Conservation (phyloP, 2,888 invertebrate species). For the Drosophila recens region DNA sequence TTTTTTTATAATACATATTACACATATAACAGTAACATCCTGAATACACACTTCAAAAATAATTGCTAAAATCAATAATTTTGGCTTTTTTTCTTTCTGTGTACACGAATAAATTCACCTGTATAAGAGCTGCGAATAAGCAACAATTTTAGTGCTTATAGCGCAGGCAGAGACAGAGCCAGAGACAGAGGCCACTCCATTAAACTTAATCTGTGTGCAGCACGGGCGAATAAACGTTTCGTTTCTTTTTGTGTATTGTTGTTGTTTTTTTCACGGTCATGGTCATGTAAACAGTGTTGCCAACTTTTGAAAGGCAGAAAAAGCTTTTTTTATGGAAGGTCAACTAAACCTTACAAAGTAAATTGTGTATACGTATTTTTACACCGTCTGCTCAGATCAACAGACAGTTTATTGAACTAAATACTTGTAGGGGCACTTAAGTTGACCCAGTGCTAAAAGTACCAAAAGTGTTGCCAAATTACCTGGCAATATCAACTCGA, state of each 20-base stretch:
- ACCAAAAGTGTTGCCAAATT: constrained; percentile 5
- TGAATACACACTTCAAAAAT: no score
- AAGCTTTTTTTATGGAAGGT: no score
- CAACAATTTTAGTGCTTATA: constrained; percentile 51
- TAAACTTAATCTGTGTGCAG: constrained; percentile 63
- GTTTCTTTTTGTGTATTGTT: constrained; percentile 7
- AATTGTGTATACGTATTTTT: constrained; percentile 26
- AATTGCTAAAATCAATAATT: no score
- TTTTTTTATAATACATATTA: no score
- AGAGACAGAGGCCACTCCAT: constrained; percentile 53
- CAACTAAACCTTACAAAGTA: no score
- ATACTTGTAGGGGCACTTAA: constrained; percentile 32
- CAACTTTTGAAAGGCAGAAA: no score
- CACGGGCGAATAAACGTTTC: constrained; percentile 8
- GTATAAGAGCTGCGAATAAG: constrained; percentile 26
- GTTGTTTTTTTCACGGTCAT: constrained; percentile 10
- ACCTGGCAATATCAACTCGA: not conserved
- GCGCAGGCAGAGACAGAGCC: constrained; percentile 12
- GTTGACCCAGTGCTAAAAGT: constrained; percentile 16
- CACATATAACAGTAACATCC: no score
- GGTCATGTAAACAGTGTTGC: no score
- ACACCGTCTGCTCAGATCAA: constrained; percentile 14
- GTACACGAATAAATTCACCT: not conserved
- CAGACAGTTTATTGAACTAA: constrained; percentile 37
- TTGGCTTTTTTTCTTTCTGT: no score